phyloP scores from a whole-genome alignment of 1,140 invertebrate genomes.

The Cylas formicarius region DNA sequence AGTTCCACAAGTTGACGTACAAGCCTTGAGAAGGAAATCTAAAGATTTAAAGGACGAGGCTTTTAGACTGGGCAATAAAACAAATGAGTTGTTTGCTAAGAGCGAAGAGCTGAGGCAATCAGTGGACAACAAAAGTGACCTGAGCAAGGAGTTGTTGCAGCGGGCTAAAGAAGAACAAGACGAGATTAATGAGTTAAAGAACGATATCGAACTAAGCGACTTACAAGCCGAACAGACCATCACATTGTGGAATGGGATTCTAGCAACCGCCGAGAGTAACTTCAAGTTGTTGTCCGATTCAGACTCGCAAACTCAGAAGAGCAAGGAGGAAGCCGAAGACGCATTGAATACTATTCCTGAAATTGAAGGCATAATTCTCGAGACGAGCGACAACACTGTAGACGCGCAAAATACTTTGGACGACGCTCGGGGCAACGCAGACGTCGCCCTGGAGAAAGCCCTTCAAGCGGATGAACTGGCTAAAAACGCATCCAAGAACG shows the following conservation, averaged over 20 bases:
- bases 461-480: conserved; percentile 64
- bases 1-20: conserved; percentile 67
- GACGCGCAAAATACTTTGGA: conserved; percentile 64
- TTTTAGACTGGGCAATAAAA: conserved; percentile 34
- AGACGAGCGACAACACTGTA: conserved; percentile 54
- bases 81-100: conserved; percentile 41
- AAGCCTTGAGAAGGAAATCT: conserved; percentile 59
- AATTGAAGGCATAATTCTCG: conserved; percentile 48
- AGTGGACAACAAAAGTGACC: conserved; percentile 34
- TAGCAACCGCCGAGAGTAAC: conserved; percentile 81
- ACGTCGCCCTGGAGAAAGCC: conserved; percentile 66
- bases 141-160: conserved; percentile 47
- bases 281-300: conserved; percentile 67
- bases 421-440: conserved; percentile 71
- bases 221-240: conserved; percentile 75
- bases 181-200: conserved; percentile 55
- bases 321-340: conserved; percentile 58
- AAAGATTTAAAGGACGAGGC: conserved; percentile 50
- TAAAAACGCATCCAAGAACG: conserved; percentile 65
- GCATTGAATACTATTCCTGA: conserved; percentile 53
- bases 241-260: conserved; percentile 71
- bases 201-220: conserved; percentile 50
- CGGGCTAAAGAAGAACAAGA: conserved; percentile 52
- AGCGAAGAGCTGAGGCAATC: conserved; percentile 19
- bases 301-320: conserved; percentile 79